Percentiles rank a stretch among this genome's conserved stretches.
These are phyloP conservation scores for Psittacula cyanocephala DNA, from an alignment of 2,113 vertebrate genomes.

Conservation along the genomic window DNA sequence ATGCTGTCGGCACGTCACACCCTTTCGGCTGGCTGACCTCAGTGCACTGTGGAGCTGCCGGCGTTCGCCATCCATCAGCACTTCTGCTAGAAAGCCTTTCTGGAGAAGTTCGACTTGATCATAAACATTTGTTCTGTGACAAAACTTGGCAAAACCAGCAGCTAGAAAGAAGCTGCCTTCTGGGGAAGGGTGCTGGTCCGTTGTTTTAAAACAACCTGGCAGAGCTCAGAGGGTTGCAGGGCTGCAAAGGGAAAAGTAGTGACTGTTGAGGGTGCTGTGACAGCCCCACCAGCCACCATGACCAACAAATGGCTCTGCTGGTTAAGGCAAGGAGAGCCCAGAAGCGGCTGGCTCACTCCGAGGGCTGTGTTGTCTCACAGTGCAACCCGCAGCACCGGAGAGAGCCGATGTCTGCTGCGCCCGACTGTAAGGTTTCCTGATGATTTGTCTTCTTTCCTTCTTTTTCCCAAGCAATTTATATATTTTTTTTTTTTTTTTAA, in stretches of 20 bases:
- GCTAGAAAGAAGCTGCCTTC: neutral
- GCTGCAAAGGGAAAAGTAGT: neutral
- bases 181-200: fast-evolving
- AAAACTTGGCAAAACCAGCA: neutral
- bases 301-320: neutral
- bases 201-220: neutral
- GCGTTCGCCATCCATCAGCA: neutral
- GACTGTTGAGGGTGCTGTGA: neutral
- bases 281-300: neutral
- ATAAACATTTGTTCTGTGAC: conserved; percentile 17
- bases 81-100: neutral
- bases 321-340: neutral
- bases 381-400: neutral
- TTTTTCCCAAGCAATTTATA: neutral
- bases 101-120: neutral
- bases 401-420: neutral
- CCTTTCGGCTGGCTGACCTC: neutral
- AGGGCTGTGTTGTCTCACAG: neutral
- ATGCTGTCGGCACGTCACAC: neutral
- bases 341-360: neutral
- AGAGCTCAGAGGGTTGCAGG: neutral
- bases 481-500: neutral
- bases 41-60: neutral
- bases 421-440: conserved; percentile 25
- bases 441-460: neutral